Conservation (phyloP, 1,140 invertebrate genomes). For the Olivierus martensii region DNA sequence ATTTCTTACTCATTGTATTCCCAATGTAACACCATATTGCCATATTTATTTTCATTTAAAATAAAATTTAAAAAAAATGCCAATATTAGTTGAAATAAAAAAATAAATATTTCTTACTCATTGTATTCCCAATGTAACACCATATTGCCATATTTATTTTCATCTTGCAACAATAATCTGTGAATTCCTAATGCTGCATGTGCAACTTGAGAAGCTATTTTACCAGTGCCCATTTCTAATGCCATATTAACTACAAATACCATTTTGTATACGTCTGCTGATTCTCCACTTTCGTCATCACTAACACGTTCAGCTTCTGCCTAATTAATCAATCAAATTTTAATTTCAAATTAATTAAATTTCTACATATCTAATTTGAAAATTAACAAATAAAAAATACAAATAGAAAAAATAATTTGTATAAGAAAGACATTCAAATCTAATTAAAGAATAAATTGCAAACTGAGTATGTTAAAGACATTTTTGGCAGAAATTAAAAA, state of each 20-base stretch:
- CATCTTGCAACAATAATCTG: slow-evolving; percentile 31
- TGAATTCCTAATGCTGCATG: slow-evolving; percentile 46
- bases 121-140: slow-evolving; percentile 38
- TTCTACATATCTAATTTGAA: not conserved
- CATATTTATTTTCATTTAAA: slow-evolving; percentile 30
- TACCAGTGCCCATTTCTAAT: slow-evolving; percentile 45
- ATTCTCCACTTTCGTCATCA: slow-evolving; percentile 21
- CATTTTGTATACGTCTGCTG: slow-evolving; percentile 40
- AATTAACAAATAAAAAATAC: not conserved
- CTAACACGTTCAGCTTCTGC: slow-evolving; percentile 14
- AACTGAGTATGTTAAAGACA: no score
- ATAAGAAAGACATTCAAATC: not conserved
- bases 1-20: slow-evolving; percentile 36
- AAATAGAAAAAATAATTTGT: not conserved
- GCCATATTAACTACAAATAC: slow-evolving; percentile 46
- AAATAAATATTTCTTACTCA: slow-evolving; percentile 29
- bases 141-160: slow-evolving; percentile 33
- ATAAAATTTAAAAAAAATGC: slow-evolving; percentile 8
- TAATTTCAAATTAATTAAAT: not conserved
- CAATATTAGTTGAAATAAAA: slow-evolving; percentile 4
- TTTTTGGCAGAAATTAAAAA: no score
- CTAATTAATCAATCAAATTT: no score
- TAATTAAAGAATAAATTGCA: no score
- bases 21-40: slow-evolving; percentile 36
- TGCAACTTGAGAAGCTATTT: slow-evolving; percentile 46